Base-by-base conservation (phyloP, 2,113 vertebrate species). In the Oreochromis spilurus region DNA sequence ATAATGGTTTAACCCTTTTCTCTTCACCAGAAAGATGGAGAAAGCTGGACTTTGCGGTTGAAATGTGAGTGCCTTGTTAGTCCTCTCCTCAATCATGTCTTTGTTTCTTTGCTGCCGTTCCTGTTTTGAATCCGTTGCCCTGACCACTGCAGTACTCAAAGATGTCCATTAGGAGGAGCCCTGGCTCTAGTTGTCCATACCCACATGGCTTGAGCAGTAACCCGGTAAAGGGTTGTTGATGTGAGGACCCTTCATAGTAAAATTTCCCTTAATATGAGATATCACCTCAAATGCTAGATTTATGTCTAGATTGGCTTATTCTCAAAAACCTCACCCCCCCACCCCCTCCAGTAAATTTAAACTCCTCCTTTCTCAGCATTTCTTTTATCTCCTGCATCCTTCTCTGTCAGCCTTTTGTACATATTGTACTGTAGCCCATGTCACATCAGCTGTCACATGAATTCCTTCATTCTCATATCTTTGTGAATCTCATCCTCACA, bases 131-230 rank as follows among this genome's bases (percentile, higher is more conserved):
- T n/a, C n/a, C 4, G 2, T 67, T 6, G 21, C 34, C 7, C 14
- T 17, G 29, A 13, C 26, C 4, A 0, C 29, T 80, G 90, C 83
- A 88, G 82, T 38, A 21, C 75, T 9, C 4, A 3, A 5, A 3
- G 2, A 8, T 2, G 79, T 40, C 91, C 94, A 85, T 24, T 3
- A 29, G 82, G 89, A 70, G 94, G 90, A 84, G 93, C 93, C 93
- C 48, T 91, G 84, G 89, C n/a, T 92, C 92, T 87, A 90, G 24
- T 1, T 8, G 52, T 13, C 5, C 21, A 4, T 16, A 16, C 5
- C 9, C 16, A 17, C 13, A 8, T 17, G 1, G 9, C 53, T 45
- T 21, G 83, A 67, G 45, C 85, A 65, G 24, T 34, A 50, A 72
- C 62, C 70, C 75, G 43, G 82, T 26, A 38, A 80, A 36, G 31